Evolutionary conservation across 2,113 vertebrate species (phyloP).

Genomic region (Paradisaea rubra): DNA sequence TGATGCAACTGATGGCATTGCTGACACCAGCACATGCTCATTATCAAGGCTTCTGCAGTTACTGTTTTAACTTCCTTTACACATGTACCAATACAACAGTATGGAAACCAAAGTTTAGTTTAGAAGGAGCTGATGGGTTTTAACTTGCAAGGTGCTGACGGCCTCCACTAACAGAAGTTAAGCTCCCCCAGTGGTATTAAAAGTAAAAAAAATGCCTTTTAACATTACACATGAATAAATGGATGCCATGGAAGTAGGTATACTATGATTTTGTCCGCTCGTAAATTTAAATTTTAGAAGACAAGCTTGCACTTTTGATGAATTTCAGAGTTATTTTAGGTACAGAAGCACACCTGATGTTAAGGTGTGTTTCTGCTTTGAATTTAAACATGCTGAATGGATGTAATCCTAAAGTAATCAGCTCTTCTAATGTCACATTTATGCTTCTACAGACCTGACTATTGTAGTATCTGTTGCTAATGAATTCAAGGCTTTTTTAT

Average conservation of each 20-base stretch:
- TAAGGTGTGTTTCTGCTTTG: not conserved
- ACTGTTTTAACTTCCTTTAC: not conserved
- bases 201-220: not conserved
- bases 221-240: not conserved
- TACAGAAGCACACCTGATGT: not conserved
- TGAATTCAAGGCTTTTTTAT: not conserved
- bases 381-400: not conserved
- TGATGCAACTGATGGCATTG: not conserved
- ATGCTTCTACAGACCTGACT: not conserved
- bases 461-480: not conserved
- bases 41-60: not conserved
- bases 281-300: not conserved
- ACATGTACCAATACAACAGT: not conserved
- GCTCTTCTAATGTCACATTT: not conserved
- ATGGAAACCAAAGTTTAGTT: not conserved
- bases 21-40: not conserved
- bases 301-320: not conserved
- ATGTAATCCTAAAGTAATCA: not conserved
- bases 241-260: not conserved
- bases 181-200: not conserved
- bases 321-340: not conserved
- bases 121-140: not conserved
- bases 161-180: not conserved
- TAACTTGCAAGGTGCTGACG: not conserved
- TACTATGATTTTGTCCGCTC: not conserved